A percentile compares a stretch with the other conserved stretches of the same genome.
Conservation (phyloP, 2,888 invertebrate genomes). For the Cataglyphis albicans region DNA sequence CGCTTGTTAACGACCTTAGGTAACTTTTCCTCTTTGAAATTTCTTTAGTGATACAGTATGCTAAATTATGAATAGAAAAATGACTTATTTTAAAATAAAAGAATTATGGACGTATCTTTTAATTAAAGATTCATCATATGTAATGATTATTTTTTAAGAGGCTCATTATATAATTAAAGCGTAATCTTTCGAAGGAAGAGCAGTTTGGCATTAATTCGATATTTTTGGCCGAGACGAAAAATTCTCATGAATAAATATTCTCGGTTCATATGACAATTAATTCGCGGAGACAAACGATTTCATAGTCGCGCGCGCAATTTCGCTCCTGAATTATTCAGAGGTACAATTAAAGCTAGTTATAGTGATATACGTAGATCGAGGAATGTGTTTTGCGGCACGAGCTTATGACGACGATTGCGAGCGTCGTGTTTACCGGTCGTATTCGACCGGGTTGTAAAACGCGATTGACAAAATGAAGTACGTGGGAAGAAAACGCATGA, state of each 20-base stretch:
- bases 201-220: not conserved
- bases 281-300: slow-evolving; percentile 34
- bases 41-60: not conserved
- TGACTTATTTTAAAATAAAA: not conserved
- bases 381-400: slow-evolving; percentile 26
- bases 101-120: not conserved
- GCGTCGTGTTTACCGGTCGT: not conserved
- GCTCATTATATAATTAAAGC: not conserved
- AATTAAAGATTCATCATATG: not conserved
- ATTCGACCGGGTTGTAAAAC: not conserved
- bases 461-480: not conserved
- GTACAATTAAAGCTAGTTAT: slow-evolving; percentile 57
- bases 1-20: not conserved
- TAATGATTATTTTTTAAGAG: not conserved
- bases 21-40: not conserved
- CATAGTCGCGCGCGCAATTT: slow-evolving; percentile 18
- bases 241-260: not conserved
- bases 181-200: too few species aligned
- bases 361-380: slow-evolving; percentile 48
- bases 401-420: not conserved
- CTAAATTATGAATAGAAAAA: slow-evolving; percentile 17
- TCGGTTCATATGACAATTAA: slow-evolving; percentile 27
- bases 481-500: not conserved
- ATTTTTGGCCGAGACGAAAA: not conserved
- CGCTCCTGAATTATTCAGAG: slow-evolving; percentile 62